These are phyloP conservation scores for Silurus lanzhouensis DNA, from an alignment of 2,797 vertebrate genomes.

Conservation along the genomic window DNA sequence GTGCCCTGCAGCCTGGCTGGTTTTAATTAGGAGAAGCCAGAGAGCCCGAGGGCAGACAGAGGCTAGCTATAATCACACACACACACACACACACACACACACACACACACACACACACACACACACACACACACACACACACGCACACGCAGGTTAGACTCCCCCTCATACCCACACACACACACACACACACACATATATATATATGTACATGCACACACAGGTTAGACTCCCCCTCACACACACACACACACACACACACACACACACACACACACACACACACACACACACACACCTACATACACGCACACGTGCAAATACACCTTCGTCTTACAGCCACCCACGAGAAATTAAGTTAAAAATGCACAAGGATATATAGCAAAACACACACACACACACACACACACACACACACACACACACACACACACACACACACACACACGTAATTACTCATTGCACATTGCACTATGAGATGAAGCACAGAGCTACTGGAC, in stretches of 20 bases:
- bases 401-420: conserved; percentile 27
- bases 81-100: conserved; percentile 62
- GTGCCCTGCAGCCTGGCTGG: conserved; percentile 85
- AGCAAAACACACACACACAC: conserved; percentile 23
- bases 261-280: conserved; percentile 48
- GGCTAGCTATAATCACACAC: conserved; percentile 76
- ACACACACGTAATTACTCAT: conserved; percentile 51
- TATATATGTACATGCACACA: too few relatives aligned
- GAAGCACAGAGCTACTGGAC: conserved; percentile 20
- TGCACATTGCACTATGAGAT: conserved; percentile 21
- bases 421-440: conserved; percentile 57
- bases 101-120: conserved; percentile 65
- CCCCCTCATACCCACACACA: conserved; percentile 63
- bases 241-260: conserved; percentile 62
- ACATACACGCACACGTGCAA: neutral
- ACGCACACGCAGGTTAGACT: conserved; percentile 69
- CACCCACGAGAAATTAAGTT: conserved; percentile 72
- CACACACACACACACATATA: conserved; percentile 20
- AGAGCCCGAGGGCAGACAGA: conserved; percentile 71
- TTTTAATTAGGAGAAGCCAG: conserved; percentile 87
- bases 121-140: conserved; percentile 46
- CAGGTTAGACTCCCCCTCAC: conserved; percentile 53
- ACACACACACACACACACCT: conserved; percentile 44
- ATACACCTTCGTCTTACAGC: conserved; percentile 76
- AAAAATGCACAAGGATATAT: conserved; percentile 43